phyloP scores from a whole-genome alignment of 2,888 invertebrate species.

The Tortricodes alternella region DNA sequence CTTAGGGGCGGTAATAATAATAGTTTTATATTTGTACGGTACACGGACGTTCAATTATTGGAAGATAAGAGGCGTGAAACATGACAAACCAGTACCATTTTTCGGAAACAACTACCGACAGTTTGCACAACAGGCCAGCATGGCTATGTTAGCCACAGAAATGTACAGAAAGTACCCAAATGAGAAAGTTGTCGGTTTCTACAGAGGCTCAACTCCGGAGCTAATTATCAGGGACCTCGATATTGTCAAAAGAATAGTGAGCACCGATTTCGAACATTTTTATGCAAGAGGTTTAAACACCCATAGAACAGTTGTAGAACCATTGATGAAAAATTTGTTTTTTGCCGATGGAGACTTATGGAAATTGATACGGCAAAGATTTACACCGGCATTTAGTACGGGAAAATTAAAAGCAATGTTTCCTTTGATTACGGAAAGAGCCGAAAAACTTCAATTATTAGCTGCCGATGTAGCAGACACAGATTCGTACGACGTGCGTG shows the following conservation, averaged over 20 bases:
- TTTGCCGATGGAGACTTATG: constrained; percentile 71
- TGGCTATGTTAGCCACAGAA: constrained; percentile 63
- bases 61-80: constrained; percentile 62
- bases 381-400: constrained; percentile 69
- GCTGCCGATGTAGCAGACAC: constrained; percentile 52
- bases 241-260: constrained; percentile 61
- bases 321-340: constrained; percentile 65
- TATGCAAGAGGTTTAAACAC: constrained; percentile 61
- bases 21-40: constrained; percentile 56
- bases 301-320: constrained; percentile 62
- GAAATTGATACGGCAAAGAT: constrained; percentile 65
- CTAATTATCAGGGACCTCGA: constrained; percentile 68
- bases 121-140: constrained; percentile 57
- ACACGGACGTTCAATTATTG: constrained; percentile 61
- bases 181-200: constrained; percentile 69
- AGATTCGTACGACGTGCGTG: constrained; percentile 62
- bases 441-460: constrained; percentile 60
- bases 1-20: constrained; percentile 36
- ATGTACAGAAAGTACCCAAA: constrained; percentile 61
- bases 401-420: constrained; percentile 73
- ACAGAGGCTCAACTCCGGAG: constrained; percentile 56
- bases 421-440: constrained; percentile 64
- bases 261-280: constrained; percentile 64
- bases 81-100: constrained; percentile 60
- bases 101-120: constrained; percentile 61